A percentile compares a stretch with the other conserved stretches of the same genome.
These are phyloP conservation scores for Rhinopomastus cyanomelas DNA, from an alignment of 2,113 vertebrate genomes.

Conservation along the genomic window DNA sequence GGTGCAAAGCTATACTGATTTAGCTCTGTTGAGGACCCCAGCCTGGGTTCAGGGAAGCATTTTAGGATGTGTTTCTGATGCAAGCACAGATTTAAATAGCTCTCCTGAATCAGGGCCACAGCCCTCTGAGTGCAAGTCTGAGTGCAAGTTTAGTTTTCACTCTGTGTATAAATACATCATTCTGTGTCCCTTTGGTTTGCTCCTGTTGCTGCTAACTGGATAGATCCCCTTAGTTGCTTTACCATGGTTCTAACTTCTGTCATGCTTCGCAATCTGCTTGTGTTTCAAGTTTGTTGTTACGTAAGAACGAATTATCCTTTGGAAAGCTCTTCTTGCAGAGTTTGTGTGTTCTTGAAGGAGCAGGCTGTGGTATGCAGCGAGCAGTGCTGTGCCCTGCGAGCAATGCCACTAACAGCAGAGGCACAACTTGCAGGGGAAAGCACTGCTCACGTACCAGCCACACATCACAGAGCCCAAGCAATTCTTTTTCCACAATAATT, in stretches of 20 bases:
- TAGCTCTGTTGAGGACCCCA: neutral
- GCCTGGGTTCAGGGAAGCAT: conserved; percentile 18
- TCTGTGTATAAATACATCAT: neutral
- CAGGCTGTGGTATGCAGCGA: neutral
- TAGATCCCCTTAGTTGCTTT: neutral
- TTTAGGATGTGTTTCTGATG: neutral
- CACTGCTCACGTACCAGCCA: neutral
- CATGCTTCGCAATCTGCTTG: neutral
- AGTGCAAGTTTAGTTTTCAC: conserved; percentile 19
- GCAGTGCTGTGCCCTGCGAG: neutral
- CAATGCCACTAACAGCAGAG: neutral
- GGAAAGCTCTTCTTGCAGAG: neutral
- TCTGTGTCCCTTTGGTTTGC: conserved; percentile 6
- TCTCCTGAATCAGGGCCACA: neutral
- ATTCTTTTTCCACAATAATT: neutral
- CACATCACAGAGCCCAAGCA: neutral
- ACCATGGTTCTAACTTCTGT: neutral
- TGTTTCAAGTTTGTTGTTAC: neutral
- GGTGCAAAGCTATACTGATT: neutral
- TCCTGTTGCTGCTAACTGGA: conserved; percentile 23
- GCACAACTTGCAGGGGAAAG: neutral
- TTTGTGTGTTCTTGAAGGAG: neutral
- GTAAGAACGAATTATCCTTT: neutral
- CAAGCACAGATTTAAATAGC: conserved; percentile 15
- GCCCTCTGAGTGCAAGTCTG: conserved; percentile 19